These are phyloP conservation scores for Drosophila infuscata DNA, from an alignment of 2,888 invertebrate genomes.

Conservation along the genomic window DNA sequence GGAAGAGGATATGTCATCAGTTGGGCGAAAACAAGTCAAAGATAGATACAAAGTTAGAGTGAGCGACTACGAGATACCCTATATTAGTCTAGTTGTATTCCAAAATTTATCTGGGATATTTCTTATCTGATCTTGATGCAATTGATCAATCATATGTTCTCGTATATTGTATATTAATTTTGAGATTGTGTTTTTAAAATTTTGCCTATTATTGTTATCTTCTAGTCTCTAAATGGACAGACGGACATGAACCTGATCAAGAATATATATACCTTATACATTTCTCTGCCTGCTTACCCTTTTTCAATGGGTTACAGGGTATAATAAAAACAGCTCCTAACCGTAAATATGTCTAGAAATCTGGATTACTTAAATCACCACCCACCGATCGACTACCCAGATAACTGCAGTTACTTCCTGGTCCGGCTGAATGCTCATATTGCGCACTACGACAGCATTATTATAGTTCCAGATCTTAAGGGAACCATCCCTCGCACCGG, in stretches of 20 bases:
- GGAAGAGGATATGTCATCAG: background rate
- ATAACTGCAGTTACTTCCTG: conserved; percentile 87
- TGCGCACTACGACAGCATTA: conserved; percentile 90
- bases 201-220: background rate
- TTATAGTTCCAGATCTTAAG: conserved; percentile 94
- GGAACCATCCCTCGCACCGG: conserved; percentile 92
- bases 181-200: background rate
- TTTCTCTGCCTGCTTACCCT: background rate
- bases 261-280: background rate
- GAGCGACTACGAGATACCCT: background rate
- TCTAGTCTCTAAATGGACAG: background rate
- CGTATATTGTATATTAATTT: too few species aligned
- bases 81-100: background rate
- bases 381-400: conserved; percentile 87
- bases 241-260: background rate
- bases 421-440: conserved; percentile 88
- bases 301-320: background rate
- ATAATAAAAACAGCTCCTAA: background rate
- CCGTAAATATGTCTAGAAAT: background rate
- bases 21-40: background rate
- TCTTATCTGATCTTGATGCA: background rate
- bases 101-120: background rate
- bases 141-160: background rate
- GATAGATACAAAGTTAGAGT: background rate
- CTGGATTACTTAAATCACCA: conserved; percentile 73